Base-by-base conservation (phyloP, 1,140 invertebrate genomes). In the Dendrolimus kikuchii region DNA sequence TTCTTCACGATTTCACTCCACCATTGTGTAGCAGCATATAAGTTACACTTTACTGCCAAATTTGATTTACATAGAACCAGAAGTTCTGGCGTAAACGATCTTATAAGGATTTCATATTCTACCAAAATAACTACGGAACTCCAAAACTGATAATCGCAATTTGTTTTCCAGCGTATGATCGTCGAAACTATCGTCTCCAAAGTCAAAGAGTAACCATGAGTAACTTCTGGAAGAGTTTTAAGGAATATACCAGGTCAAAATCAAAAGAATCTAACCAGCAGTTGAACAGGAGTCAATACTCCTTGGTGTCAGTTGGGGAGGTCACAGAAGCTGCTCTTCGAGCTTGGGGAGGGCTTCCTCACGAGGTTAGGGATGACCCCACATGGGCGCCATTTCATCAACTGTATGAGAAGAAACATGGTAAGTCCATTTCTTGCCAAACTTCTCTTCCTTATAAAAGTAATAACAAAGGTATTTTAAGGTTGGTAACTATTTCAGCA, bases 281-380 rank as follows among this genome's bases (percentile, higher is more conserved):
- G 41, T n/a, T 51, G 37, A 8, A 38, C 42, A 45, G 42, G 39
- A 74, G 67, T 44, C 61, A 57, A 0, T 81, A 77, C 59, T 81
- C 71, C 44, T 55, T 80, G 46, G 71, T 81, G 9, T 73, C 81
- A 5, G 66, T 64, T 61, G 83, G 86, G 52, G 88, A 89, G 57
- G 77, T 89, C 56, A 88, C 89, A 10, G 83, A 89, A 51, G 90
- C 90, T 49, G 85, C 89, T 36, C 67, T 91, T 47, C 87, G 88
- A 55, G 81, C 89, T 48, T 91, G 90, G 90, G 79, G 87, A 48
- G 78, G 80, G 38, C 70, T 91, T 42, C 90, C 90, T 7, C 89
- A 91, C 45, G 86, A 88, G 39, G 89, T 92, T 55, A 89, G 89
- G 44, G 74, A 89, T 53, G 90, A 91, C 72, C 90, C 90, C 9